Conservation (phyloP, 2,113 vertebrate species). For the Heteronetta atricapilla region DNA sequence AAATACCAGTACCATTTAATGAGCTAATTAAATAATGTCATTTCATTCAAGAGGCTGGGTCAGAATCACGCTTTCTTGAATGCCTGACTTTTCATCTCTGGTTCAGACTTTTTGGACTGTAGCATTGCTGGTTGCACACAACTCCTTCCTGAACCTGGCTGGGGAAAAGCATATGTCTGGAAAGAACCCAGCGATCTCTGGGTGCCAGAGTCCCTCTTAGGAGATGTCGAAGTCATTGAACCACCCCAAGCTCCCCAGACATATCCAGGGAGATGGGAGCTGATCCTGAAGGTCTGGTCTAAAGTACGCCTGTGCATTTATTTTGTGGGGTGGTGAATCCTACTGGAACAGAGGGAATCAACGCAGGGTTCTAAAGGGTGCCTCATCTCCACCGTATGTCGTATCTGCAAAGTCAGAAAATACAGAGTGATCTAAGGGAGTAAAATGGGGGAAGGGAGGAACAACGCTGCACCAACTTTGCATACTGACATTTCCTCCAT, state of each 20-base stretch:
- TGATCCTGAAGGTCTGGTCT: background rate
- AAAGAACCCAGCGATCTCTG: background rate
- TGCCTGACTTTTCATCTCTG: background rate
- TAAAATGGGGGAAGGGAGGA: conserved; percentile 20
- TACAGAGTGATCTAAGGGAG: background rate
- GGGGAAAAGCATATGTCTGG: background rate
- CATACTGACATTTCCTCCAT: conserved; percentile 54
- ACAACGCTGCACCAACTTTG: conserved; percentile 25
- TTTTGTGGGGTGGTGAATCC: background rate
- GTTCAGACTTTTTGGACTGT: background rate
- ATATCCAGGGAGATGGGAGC: background rate
- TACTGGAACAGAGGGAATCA: background rate
- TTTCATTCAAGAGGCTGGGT: background rate
- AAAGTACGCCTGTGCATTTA: background rate
- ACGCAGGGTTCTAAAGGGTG: background rate
- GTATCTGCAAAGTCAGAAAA: background rate
- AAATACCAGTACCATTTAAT: background rate
- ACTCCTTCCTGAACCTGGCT: background rate
- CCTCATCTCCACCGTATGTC: background rate
- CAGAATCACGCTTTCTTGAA: background rate
- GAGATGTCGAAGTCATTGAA: background rate
- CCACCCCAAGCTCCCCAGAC: background rate
- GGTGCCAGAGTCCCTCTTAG: background rate
- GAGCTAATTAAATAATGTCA: background rate
- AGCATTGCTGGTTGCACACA: background rate